Conservation (phyloP, 2,888 invertebrate species). For the Caenorhabditis drosophilae region DNA sequence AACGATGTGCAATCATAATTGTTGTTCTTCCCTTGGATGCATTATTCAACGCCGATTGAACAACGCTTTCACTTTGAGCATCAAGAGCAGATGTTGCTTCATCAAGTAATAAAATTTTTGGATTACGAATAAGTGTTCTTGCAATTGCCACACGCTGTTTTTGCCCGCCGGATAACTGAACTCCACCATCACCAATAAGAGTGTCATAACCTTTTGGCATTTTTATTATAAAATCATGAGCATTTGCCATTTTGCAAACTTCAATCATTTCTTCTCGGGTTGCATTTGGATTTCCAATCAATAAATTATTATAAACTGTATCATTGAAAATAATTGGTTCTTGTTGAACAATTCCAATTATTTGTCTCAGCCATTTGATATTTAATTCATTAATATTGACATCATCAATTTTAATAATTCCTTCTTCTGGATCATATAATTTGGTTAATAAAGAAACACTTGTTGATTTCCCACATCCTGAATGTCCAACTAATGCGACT, state of each 20-base stretch:
- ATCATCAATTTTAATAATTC: conserved; percentile 56
- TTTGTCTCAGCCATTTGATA: conserved; percentile 53
- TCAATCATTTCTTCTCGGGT: conserved; percentile 50
- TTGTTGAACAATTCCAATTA: conserved; percentile 62
- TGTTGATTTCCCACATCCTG: conserved; percentile 57
- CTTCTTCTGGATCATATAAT: conserved; percentile 47
- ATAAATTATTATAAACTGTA: conserved; percentile 51
- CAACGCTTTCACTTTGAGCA: conserved; percentile 79
- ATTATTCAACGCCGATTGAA: conserved; percentile 70
- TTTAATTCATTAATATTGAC: conserved; percentile 51
- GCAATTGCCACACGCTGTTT: conserved; percentile 61
- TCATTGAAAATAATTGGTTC: conserved; percentile 62
- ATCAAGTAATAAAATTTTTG: conserved; percentile 72
- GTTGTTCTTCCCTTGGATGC: conserved; percentile 55
- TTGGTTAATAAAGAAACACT: conserved; percentile 49
- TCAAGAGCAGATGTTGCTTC: conserved; percentile 77
- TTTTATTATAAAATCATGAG: conserved; percentile 61
- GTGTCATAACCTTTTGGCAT: conserved; percentile 59
- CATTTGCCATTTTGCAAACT: conserved; percentile 63
- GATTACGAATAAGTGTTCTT: conserved; percentile 49
- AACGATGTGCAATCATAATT: conserved; percentile 62
- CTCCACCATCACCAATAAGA: conserved; percentile 62
- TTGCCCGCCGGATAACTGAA: conserved; percentile 62
- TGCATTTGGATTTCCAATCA: conserved; percentile 49
- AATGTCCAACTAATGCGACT: conserved; percentile 55